Conservation (phyloP, 2,888 invertebrate genomes). For the Camponotus fellah region DNA sequence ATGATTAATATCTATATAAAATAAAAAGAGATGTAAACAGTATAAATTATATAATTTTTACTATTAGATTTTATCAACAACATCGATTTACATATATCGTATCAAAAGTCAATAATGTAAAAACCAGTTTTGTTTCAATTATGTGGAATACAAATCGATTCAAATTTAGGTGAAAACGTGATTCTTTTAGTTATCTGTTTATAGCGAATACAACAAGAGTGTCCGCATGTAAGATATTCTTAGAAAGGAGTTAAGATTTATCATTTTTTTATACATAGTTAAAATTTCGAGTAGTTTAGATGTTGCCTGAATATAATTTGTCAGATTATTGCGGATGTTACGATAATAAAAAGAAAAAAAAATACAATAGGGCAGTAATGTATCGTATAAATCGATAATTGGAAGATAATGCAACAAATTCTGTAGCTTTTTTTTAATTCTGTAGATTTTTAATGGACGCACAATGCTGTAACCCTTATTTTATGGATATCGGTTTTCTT, state of each 20-base stretch:
- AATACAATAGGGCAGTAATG: constrained; percentile 62
- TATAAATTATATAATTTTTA: background rate
- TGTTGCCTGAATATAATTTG: constrained; percentile 43
- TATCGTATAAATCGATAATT: constrained; percentile 57
- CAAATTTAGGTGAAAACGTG: background rate
- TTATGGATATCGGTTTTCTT: constrained; percentile 70
- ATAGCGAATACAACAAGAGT: background rate
- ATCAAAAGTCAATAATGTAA: constrained; percentile 2
- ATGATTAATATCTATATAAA: background rate
- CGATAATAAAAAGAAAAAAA: constrained; percentile 67
- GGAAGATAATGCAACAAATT: background rate
- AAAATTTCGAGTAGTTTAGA: constrained; percentile 63
- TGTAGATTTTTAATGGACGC: constrained; percentile 7
- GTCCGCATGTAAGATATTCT: background rate
- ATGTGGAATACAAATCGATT: background rate
- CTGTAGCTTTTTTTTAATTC: too few relatives aligned
- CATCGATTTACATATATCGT: constrained; percentile 11
- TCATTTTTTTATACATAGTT: constrained; percentile 8
- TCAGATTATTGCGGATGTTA: constrained; percentile 59
- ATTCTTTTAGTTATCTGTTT: background rate
- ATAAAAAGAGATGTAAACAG: background rate
- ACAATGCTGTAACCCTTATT: constrained; percentile 27
- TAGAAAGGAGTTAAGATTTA: background rate
- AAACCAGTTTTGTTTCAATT: constrained; percentile 37
- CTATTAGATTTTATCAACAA: constrained; percentile 39